Base-by-base conservation (phyloP, 2,888 invertebrate species). In the Nemapogon koenigi region DNA sequence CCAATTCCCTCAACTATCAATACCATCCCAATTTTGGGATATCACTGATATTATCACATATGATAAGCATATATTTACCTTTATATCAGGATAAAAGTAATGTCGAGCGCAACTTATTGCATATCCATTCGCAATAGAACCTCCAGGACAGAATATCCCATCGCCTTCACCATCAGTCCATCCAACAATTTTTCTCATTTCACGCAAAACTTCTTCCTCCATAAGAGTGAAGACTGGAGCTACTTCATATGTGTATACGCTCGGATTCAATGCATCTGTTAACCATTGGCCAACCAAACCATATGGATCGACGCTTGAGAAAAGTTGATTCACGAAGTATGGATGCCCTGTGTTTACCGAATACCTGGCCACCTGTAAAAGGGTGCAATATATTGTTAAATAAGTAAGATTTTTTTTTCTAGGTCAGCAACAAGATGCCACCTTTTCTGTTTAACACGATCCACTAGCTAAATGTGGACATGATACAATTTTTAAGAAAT, bases 291-390 rank as follows among this genome's bases (percentile, higher is more conserved):
- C 93, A 29, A 90, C 79, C 37, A 93, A 69, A 0, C 91, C 93
- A 50, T 91, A 93, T 0, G 92, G 91, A 64, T 93, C 93, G 17
- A 93, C 79, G 2, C 89, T 86, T 0, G 92, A 92, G 62, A 89
- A 94, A 10, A 94, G 70, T 60, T 94, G 94, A 64, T 94, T 94
- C 17, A 92, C 88, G 61, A 94, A 94, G 59, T 89, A 90, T 0
- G 93, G 94, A 62, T 94, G 92, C 1, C 90, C 92, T 1, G 93
- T 93, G 68, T 94, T 94, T 1, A 94, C 94, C 29, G 94, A 94
- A 72, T 90, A 91, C 19, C 87, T 83, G 14, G 76, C 68, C 13
- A 78, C 67, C 78, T 78, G 55, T 11, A 39, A 35, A 7, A 35
- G 11, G n/a, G n/a, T n/a, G n/a, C n/a, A n/a, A n/a, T n/a, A n/a